Evolutionary conservation across 1,140 invertebrate genomes (phyloP).

Genomic region (Melitaea cinxia): DNA sequence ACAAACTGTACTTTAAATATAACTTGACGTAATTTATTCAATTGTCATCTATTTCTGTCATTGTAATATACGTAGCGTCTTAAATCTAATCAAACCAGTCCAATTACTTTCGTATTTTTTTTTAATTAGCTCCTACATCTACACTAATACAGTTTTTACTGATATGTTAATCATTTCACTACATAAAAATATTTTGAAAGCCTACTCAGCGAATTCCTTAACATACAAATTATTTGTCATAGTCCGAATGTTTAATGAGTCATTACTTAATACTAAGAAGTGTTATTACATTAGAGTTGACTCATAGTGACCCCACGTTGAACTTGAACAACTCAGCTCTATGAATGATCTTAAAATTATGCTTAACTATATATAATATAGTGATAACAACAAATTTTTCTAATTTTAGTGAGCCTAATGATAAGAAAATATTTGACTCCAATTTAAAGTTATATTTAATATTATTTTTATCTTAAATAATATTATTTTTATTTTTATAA

Average conservation of each 20-base stretch:
- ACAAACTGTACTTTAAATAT: slow-evolving; percentile 53
- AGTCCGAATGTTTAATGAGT: slow-evolving; percentile 17
- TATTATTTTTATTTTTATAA: too few relatives aligned
- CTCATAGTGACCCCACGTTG: slow-evolving; percentile 15
- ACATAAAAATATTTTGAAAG: neutral
- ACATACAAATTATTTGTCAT: neutral
- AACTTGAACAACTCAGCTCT: neutral
- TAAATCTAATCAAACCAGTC: too few relatives aligned
- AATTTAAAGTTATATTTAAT: too few relatives aligned
- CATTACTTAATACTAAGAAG: slow-evolving; percentile 26
- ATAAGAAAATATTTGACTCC: too few relatives aligned
- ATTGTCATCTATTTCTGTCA: slow-evolving; percentile 38
- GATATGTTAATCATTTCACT: too few relatives aligned
- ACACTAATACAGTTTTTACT: too few relatives aligned
- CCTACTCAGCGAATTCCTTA: neutral
- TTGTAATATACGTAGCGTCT: too few relatives aligned
- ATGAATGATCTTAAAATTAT: neutral
- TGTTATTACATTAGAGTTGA: slow-evolving; percentile 11
- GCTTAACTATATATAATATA: neutral
- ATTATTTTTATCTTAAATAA: too few relatives aligned
- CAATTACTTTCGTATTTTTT: too few relatives aligned
- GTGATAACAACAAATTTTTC: neutral
- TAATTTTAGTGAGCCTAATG: too few relatives aligned
- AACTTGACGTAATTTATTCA: slow-evolving; percentile 41
- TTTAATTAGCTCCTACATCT: too few relatives aligned